Conservation (phyloP, 2,888 invertebrate genomes). For the Ornithoptera priamus region DNA sequence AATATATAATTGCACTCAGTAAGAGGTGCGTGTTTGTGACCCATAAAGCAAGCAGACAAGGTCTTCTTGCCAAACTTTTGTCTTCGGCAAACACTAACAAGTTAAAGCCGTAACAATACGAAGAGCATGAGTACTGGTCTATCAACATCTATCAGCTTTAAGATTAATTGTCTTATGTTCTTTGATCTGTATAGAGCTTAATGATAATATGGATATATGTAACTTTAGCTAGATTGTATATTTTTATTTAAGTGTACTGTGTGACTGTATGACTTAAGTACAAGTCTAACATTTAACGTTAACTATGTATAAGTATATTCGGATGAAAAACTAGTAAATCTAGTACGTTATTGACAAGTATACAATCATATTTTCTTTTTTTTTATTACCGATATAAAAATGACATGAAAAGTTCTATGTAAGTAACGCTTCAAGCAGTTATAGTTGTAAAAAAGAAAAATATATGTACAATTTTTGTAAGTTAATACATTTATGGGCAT, state of each 20-base stretch:
- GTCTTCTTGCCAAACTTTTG: conserved; percentile 58
- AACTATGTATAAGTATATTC: no score
- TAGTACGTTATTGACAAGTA: no score
- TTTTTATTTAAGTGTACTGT: neutral
- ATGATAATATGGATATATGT: neutral
- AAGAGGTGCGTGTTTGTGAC: conserved; percentile 62
- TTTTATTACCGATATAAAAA: no score
- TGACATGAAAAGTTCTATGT: no score
- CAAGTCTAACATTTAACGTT: no score
- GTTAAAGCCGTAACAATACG: conserved; percentile 43
- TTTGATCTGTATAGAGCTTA: neutral
- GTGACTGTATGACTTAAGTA: no score
- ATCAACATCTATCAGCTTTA: conserved; percentile 16
- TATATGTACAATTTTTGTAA: no score
- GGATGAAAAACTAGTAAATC: no score
- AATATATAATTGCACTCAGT: conserved; percentile 67
- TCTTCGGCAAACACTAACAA: conserved; percentile 42
- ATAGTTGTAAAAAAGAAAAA: no score
- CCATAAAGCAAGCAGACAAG: conserved; percentile 59
- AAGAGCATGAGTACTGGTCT: conserved; percentile 2
- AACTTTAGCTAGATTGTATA: neutral
- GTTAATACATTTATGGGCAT: no score
- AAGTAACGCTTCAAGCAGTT: no score
- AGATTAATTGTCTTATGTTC: conserved; percentile 12
- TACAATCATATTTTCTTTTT: no score